Evolutionary conservation across 2,888 invertebrate genomes (phyloP), one percentile per base, ranked within the genome.

Genomic region (Maniola hyperantus): DNA sequence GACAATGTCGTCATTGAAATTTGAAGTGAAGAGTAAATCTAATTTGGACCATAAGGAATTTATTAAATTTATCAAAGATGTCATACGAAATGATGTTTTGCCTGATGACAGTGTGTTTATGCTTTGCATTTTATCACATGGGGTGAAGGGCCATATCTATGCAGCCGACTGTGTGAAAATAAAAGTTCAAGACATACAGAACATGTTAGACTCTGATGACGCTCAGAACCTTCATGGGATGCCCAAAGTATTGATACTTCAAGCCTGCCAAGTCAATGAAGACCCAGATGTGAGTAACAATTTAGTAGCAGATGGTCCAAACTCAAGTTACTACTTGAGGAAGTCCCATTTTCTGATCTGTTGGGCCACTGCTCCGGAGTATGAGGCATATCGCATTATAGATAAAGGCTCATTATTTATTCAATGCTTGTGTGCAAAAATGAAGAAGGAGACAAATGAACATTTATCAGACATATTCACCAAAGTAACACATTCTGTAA

Each of bases 71-170:
- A 85, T 92, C 1, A 85, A 81, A 75, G 73, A 82, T 67, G 79
- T 83, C 5, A 74, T 91, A 46, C 77, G 75, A 57, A 74, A 82
- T 48, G 75, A 81, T 72, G 82, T 89, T 15, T 71, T 68, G 42
- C 67, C 74, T 59, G 79, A 85, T 42, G 88, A 91, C 66, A 92
- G 91, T 73, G 79, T 91, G 48, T 91, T 91, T 62, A 83, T 92
- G 79, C 73, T 92, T 10, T 92, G 91, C 72, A 85, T 92, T 71
- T 73, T 92, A 20, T 91, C 91, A 55, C 91, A 92, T 79, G 92
- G 92, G 46, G 84, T 89, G 1, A 83, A 79, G 68, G 92, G 87
- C 0, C 85, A 89, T 76, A 79, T 92, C 0, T 91, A 80, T 80
- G 87, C 90, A 64, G 85, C 91, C 15, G 89, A 92, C 74, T 87